Percentiles rank a stretch among this genome's conserved stretches.
Conservation (phyloP, 2,113 vertebrate genomes). For the Tychaedon coryphoeus region DNA sequence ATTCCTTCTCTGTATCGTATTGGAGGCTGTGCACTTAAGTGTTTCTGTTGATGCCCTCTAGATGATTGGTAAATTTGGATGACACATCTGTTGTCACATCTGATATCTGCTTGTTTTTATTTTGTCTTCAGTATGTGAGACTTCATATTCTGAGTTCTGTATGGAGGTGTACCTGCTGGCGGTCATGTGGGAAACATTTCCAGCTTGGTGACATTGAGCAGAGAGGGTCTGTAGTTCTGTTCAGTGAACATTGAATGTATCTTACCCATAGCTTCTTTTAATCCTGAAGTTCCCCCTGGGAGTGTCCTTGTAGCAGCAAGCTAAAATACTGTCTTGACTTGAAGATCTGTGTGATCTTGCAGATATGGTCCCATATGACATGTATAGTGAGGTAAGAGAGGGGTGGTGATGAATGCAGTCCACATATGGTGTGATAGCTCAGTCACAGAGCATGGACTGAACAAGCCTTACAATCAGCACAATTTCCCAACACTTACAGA, state of each 20-base stretch:
- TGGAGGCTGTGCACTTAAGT: neutral
- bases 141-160: neutral
- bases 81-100: neutral
- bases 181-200: neutral
- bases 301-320: neutral
- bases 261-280: neutral
- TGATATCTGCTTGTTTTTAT: neutral
- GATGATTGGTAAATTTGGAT: neutral
- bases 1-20: neutral
- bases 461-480: neutral
- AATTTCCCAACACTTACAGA: neutral
- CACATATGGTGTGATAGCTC: neutral
- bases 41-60: neutral
- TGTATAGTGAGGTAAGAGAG: neutral
- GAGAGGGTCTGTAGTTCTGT: neutral
- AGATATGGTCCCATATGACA: neutral
- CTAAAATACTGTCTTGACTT: neutral
- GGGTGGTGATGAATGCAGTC: neutral
- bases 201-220: neutral
- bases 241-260: neutral
- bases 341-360: neutral
- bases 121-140: neutral
- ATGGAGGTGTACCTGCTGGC: neutral
- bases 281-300: neutral
- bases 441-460: neutral